phyloP scores from a whole-genome alignment of 2,113 vertebrate species.

The Scartelaos histophorus region DNA sequence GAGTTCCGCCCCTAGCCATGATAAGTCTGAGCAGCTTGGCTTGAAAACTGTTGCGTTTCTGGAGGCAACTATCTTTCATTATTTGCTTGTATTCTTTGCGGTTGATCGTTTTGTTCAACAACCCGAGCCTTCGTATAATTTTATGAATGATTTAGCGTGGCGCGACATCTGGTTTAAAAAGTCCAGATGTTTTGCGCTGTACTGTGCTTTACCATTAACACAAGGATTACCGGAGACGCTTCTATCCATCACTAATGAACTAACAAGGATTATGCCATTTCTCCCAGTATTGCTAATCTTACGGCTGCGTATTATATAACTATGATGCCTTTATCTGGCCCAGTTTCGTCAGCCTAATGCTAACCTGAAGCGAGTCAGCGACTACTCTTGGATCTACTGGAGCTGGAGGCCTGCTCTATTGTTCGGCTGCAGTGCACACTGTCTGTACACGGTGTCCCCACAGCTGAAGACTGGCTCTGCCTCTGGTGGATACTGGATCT shows the following conservation, averaged over 20 bases:
- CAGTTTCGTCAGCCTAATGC: conserved; percentile 29
- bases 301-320: conserved; percentile 39
- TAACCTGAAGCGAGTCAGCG: conserved; percentile 45
- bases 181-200: not conserved
- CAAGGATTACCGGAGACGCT: conserved; percentile 6
- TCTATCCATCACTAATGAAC: conserved; percentile 24
- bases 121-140: no score
- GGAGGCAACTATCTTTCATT: not conserved
- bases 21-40: not conserved
- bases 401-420: conserved; percentile 49
- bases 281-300: conserved; percentile 32
- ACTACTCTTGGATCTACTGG: conserved; percentile 30
- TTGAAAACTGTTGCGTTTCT: not conserved
- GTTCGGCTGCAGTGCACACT: conserved; percentile 47
- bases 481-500: conserved; percentile 21
- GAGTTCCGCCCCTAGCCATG: not conserved
- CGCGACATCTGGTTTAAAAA: conserved; percentile 11
- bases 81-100: not conserved
- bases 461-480: conserved; percentile 28
- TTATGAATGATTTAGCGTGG: not conserved
- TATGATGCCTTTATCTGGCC: conserved; percentile 7
- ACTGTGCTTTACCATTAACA: not conserved
- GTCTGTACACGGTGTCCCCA: conserved; percentile 65
- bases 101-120: not conserved
- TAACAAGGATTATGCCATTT: conserved; percentile 35